Conservation (phyloP, 1,140 invertebrate species). For the Drosophila setifemur region DNA sequence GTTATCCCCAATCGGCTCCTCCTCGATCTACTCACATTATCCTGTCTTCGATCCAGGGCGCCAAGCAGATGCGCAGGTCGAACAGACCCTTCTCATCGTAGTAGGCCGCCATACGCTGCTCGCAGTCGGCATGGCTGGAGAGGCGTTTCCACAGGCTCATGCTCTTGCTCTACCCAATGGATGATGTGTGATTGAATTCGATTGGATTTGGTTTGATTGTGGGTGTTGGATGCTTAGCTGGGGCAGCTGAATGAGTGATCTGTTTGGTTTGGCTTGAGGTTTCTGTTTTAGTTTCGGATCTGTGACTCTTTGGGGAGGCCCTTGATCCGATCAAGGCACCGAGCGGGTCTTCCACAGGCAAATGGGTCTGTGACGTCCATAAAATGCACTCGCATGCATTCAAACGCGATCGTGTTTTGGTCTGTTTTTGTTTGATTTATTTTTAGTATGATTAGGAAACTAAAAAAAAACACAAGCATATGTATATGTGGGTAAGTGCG, state of each 20-base stretch:
- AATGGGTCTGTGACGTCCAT: constrained; percentile 62
- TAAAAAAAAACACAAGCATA: constrained; percentile 46
- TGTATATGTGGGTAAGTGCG: constrained; percentile 30
- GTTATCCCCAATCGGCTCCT: neutral
- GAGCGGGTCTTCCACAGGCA: constrained; percentile 56
- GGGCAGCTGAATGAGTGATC: constrained; percentile 41
- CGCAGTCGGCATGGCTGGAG: constrained; percentile 70
- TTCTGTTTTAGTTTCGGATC: constrained; percentile 6
- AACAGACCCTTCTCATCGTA: constrained; percentile 79
- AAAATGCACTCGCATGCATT: constrained; percentile 53
- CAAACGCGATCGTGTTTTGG: constrained; percentile 14
- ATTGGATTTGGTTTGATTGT: constrained; percentile 2
- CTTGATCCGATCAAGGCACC: constrained; percentile 53
- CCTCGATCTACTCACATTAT: constrained; percentile 75
- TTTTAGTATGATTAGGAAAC: constrained; percentile 44
- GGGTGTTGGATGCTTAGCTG: constrained; percentile 24
- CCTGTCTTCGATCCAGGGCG: constrained; percentile 80
- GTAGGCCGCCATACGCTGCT: constrained; percentile 76
- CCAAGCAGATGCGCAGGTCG: constrained; percentile 75
- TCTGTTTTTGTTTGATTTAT: constrained; percentile 11
- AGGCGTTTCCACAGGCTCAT: constrained; percentile 82
- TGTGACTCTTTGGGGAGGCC: constrained; percentile 19
- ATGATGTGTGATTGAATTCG: neutral
- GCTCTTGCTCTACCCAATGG: constrained; percentile 41
- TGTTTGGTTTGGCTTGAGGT: neutral